A percentile compares a stretch with the other conserved stretches of the same genome.
These are phyloP conservation scores for Bradypodion ventrale DNA, from an alignment of 2,797 vertebrate genomes.

Conservation along the genomic window DNA sequence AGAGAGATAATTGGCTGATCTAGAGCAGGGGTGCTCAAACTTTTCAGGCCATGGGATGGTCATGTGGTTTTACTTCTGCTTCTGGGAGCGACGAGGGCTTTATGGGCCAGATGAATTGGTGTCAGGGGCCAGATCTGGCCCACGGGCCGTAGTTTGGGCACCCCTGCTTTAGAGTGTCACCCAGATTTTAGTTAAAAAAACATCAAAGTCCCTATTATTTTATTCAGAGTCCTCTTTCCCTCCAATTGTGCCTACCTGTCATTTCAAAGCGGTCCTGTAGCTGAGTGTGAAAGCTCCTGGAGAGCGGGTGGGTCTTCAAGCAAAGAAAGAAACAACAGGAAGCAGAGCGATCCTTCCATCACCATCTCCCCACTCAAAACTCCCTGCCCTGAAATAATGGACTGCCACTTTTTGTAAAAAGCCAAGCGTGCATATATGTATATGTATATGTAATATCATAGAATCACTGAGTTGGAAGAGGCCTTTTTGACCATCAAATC, in stretches of 20 bases:
- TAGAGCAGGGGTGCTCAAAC: too few species aligned
- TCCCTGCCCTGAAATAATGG: not conserved
- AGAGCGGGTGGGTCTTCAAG: not conserved
- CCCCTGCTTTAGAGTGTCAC: not conserved
- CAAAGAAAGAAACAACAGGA: not conserved
- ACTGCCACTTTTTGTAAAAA: not conserved
- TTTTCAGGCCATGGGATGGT: too few species aligned
- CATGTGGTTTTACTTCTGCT: too few species aligned
- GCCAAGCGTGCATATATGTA: too few species aligned
- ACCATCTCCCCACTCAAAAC: not conserved
- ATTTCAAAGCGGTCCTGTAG: not conserved
- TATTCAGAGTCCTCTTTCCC: not conserved
- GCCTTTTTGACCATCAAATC: too few species aligned
- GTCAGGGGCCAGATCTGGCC: too few species aligned
- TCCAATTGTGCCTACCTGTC: not conserved
- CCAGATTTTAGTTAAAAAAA: not conserved
- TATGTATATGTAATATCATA: too few species aligned
- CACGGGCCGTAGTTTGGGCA: too few species aligned
- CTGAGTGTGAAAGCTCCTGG: not conserved
- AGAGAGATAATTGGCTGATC: constrained; percentile 1
- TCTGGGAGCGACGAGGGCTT: too few species aligned
- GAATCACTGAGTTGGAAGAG: too few species aligned
- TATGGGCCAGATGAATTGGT: too few species aligned
- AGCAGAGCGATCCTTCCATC: not conserved
- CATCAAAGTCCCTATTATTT: not conserved